phyloP scores from a whole-genome alignment of 2,797 vertebrate species.

The Karalla daura region DNA sequence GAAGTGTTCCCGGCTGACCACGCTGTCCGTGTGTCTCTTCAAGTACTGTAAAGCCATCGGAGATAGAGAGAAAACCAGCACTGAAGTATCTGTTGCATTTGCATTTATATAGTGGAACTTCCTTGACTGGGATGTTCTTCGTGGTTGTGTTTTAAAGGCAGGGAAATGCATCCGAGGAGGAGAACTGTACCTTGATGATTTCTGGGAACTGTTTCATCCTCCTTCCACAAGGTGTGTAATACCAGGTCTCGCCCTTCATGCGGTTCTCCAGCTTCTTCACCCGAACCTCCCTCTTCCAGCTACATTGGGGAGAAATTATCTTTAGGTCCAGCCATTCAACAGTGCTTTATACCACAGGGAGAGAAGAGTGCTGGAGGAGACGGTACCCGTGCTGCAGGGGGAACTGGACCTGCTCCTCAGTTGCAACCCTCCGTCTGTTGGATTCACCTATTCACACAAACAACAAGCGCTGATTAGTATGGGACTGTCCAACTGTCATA shows the following conservation, averaged over 20 bases:
- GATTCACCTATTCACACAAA: slow-evolving; percentile 83
- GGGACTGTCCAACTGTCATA: background rate
- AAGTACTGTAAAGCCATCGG: slow-evolving; percentile 85
- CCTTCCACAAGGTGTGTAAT: slow-evolving; percentile 96
- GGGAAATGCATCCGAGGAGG: no score
- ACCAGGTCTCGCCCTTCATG: slow-evolving; percentile 98
- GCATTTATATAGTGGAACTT: background rate
- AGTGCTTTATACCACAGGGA: background rate
- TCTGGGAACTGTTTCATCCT: slow-evolving; percentile 99
- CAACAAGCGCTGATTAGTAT: slow-evolving; percentile 9
- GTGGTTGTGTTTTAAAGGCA: background rate
- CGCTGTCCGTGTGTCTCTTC: slow-evolving; percentile 88
- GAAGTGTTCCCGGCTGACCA: slow-evolving; percentile 94
- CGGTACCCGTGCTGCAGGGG: slow-evolving; percentile 92
- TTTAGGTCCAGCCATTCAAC: background rate
- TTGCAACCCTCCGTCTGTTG: slow-evolving; percentile 90
- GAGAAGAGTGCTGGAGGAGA: background rate
- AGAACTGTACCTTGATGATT: slow-evolving; percentile 97
- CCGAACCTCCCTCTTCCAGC: slow-evolving; percentile 94
- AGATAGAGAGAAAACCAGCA: background rate
- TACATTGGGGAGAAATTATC: slow-evolving; percentile 52
- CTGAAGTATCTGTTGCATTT: background rate
- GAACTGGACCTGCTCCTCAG: slow-evolving; percentile 93
- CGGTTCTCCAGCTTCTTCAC: slow-evolving; percentile 91
- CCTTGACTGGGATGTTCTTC: background rate